Base-by-base conservation (phyloP, 2,113 vertebrate species). In the Pipa parva region DNA sequence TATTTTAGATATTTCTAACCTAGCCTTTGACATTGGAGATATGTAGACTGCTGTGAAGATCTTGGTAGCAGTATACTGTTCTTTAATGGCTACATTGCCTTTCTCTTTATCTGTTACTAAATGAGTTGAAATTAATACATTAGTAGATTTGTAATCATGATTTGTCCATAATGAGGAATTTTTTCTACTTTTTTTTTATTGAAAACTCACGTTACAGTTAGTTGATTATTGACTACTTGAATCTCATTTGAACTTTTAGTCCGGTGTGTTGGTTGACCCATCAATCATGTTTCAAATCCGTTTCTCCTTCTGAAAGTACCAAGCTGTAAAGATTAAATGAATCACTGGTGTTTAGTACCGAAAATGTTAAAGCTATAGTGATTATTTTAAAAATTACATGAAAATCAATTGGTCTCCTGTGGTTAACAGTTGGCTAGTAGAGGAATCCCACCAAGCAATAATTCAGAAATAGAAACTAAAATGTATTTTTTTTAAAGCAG, bases 391-490 rank as follows among this genome's bases (percentile, higher is more conserved):
- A 37, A 65, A 65, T 65, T 28, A 56, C 51, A 45, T 17, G 6
- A 45, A 56, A 65, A 65, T 65, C 63, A 65, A 65, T 65, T 45
- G 21, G 28, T 56, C 51, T 55, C 54, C 49, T 45, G 51, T 42
- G 51, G 37, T 55, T 52, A 55, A 27, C 50, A 29, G 45, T 65
- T 29, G 36, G 63, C 27, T 28, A 21, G 54, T 26, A 29, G 17
- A 29, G 51, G 25, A 56, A 55, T 28, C 12, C 33, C 36, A 22
- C 29, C 33, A 56, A 25, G 20, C 15, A 24, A 21, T 52, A 37
- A 52, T 65, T 36, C 25, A 24, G 21, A 25, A 36, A n/a, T 45
- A 55, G 12, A 28, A 25, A 25, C 17, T 42, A 45, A 55, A n/a
- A n/a, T n/a, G n/a, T n/a, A 31, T 10, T 45, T 20, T 39, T 22